These are phyloP conservation scores for Alectoris magna DNA, from an alignment of 2,797 vertebrate species.

Conservation along the genomic window DNA sequence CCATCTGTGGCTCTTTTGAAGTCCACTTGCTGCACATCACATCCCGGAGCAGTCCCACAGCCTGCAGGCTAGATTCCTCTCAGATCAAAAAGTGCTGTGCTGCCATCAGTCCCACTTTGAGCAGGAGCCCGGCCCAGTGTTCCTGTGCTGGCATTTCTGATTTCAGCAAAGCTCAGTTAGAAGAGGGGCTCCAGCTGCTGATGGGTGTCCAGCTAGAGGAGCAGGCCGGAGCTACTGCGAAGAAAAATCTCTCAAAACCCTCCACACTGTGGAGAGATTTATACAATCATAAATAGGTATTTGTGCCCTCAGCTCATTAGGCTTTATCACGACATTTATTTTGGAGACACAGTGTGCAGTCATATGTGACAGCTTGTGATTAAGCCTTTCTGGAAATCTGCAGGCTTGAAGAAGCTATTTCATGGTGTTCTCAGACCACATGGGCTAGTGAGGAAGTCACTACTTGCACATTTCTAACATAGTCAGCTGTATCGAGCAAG, in stretches of 20 bases:
- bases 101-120: background rate
- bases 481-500: slow-evolving; percentile 2
- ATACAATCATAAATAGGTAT: background rate
- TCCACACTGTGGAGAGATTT: background rate
- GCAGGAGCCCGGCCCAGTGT: background rate
- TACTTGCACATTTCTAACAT: background rate
- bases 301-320: background rate
- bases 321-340: background rate
- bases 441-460: background rate
- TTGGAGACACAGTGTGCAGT: background rate
- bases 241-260: background rate
- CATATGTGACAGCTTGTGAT: background rate
- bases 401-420: slow-evolving; percentile 1
- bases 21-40: background rate
- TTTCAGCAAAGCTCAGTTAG: background rate
- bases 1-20: background rate
- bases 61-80: background rate
- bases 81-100: background rate
- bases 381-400: slow-evolving; percentile 2
- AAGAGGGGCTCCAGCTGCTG: background rate
- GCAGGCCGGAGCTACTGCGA: background rate
- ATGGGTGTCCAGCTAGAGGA: background rate
- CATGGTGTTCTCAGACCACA: background rate
- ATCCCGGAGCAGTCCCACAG: background rate
- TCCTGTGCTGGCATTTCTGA: background rate